These are phyloP conservation scores for Nephrotoma flavescens DNA, from an alignment of 2,888 invertebrate genomes.

Conservation along the genomic window DNA sequence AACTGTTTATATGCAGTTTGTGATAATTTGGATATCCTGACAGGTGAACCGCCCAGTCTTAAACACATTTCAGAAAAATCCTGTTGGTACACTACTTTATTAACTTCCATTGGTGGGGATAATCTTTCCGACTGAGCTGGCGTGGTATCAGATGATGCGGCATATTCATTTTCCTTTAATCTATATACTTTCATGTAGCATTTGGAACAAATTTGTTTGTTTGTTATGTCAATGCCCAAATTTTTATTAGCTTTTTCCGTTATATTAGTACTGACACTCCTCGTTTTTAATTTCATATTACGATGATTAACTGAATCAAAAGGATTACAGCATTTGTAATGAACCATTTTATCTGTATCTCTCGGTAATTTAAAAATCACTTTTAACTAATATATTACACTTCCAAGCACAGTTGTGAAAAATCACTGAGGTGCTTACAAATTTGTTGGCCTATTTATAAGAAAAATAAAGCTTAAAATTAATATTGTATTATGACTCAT, in stretches of 20 bases:
- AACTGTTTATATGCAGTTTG: too few relatives aligned
- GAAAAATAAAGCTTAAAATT: too few relatives aligned
- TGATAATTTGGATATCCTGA: too few relatives aligned
- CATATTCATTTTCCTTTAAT: not conserved
- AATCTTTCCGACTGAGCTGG: not conserved
- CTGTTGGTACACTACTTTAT: not conserved
- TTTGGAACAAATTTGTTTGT: not conserved
- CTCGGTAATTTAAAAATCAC: not conserved
- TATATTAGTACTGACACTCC: not conserved
- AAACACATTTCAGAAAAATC: not conserved
- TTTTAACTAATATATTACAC: too few relatives aligned
- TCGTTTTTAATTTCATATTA: not conserved
- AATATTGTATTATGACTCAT: too few relatives aligned
- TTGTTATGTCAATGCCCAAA: not conserved
- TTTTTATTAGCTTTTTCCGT: not conserved
- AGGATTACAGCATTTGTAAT: not conserved
- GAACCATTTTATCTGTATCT: too few relatives aligned
- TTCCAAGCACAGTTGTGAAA: too few relatives aligned
- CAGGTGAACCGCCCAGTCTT: not conserved
- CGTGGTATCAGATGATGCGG: not conserved
- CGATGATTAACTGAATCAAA: not conserved
- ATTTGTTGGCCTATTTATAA: too few relatives aligned
- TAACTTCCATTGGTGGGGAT: not conserved
- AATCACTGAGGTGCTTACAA: too few relatives aligned
- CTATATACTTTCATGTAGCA: not conserved